These are phyloP conservation scores for Pyralis farinalis DNA, from an alignment of 2,888 invertebrate species.

Conservation along the genomic window DNA sequence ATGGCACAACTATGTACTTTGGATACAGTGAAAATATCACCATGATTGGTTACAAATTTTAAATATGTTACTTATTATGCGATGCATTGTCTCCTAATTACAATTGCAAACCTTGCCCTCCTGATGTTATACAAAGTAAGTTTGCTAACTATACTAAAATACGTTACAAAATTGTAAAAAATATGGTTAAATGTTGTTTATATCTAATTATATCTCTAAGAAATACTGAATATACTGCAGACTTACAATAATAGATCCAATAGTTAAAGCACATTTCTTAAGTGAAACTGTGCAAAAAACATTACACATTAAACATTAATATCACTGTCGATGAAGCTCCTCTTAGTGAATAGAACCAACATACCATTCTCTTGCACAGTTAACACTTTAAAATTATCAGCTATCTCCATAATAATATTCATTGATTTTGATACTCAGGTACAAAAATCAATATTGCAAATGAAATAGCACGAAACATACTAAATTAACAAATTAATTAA, in stretches of 20 bases:
- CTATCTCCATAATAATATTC: conserved; percentile 29
- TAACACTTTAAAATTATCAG: conserved; percentile 51
- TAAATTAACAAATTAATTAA: conserved; percentile 18
- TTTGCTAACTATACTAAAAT: conserved; percentile 70
- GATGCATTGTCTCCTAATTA: conserved; percentile 38
- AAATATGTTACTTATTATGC: conserved; percentile 39
- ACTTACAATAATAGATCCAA: conserved; percentile 51
- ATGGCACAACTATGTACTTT: conserved; percentile 75
- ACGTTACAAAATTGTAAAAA: conserved; percentile 72
- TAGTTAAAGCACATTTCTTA: conserved; percentile 53
- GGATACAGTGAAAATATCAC: conserved; percentile 49
- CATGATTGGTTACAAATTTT: conserved; percentile 31
- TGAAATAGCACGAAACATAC: conserved; percentile 22
- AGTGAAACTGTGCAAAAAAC: conserved; percentile 69
- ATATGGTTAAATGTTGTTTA: conserved; percentile 57
- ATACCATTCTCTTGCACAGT: conserved; percentile 65
- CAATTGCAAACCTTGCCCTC: conserved; percentile 49
- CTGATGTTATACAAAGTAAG: conserved; percentile 52
- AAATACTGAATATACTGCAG: conserved; percentile 68
- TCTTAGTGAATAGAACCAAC: conserved; percentile 43
- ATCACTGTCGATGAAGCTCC: conserved; percentile 68
- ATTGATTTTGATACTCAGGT: conserved; percentile 27
- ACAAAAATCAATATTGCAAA: conserved; percentile 31
- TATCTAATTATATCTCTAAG: conserved; percentile 66
- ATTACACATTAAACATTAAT: conserved; percentile 56